Base-by-base conservation (phyloP, 2,888 invertebrate species). In the Endotricha flammealis region DNA sequence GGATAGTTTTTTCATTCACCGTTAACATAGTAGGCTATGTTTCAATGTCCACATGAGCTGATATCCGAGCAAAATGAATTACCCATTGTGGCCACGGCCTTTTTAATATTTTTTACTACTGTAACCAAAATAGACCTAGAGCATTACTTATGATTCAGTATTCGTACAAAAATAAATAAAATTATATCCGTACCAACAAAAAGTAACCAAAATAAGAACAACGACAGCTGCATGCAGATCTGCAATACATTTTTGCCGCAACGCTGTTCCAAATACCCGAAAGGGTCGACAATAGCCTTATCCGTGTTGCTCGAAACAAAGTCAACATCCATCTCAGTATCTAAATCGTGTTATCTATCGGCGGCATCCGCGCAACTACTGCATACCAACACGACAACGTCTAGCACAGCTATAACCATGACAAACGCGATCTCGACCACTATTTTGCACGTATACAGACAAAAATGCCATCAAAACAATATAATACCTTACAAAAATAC, bases 271-370 rank as follows among this genome's bases (percentile, higher is more conserved):
- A 25, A 32, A 23, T 13, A 13, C 9, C 10, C 25, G 12, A 5
- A 24, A 32, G 25, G 13, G 33, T 25, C 25, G 33, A 38, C n/a
- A n/a, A n/a, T n/a, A n/a, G n/a, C 39, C 34, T 29, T 17, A 35
- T 38, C 30, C 29, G 16, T 32, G 29, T 12, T 30, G 27, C 34
- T 32, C 29, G 32, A 42, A 39, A 36, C 34, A 34, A 25, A 38
- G 44, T 39, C 39, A 42, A 33, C 41, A 50, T 54, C 53, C 53
- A 53, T 67, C 64, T 65, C 53, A 48, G 57, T 56, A 67, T 72
- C 69, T 65, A 55, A 57, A 50, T 39, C 45, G 17, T 30, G 51
- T 73, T 82, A 82, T 83, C 81, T 73, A 66, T 67, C 49, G 51
- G 54, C 77, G 66, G 64, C 74, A 80, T 78, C 78, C 69, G 50